These are phyloP conservation scores for Glyptemys insculpta DNA, from an alignment of 2,797 vertebrate genomes.

Conservation along the genomic window DNA sequence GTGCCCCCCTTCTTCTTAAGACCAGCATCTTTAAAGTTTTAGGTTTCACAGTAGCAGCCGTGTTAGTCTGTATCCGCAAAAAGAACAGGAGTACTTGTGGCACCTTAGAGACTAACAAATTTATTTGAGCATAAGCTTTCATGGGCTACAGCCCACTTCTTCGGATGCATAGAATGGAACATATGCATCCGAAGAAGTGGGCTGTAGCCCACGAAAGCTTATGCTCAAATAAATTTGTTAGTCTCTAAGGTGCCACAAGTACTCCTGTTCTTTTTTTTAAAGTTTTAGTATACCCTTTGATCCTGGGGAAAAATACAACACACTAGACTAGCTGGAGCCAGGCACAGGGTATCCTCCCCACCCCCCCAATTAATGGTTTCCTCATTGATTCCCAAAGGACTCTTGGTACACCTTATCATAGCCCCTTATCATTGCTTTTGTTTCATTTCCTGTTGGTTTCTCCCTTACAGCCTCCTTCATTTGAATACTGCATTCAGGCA, in stretches of 20 bases:
- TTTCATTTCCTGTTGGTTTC: neutral
- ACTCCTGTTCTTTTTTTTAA: too few relatives aligned
- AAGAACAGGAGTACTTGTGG: too few relatives aligned
- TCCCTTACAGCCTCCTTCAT: neutral
- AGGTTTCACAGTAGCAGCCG: neutral
- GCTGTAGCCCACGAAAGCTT: too few relatives aligned
- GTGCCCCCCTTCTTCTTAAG: too few relatives aligned
- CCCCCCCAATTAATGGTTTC: neutral
- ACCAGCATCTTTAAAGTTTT: neutral
- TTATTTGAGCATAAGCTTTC: too few relatives aligned
- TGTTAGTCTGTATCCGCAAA: too few relatives aligned
- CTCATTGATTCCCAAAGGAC: neutral
- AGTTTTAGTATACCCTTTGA: neutral
- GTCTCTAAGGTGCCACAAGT: too few relatives aligned
- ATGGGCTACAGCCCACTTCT: too few relatives aligned
- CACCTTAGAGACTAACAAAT: too few relatives aligned
- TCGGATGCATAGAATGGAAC: too few relatives aligned
- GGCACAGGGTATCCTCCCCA: neutral
- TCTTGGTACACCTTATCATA: neutral
- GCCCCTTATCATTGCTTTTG: neutral
- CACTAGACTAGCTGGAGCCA: neutral
- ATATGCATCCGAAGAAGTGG: too few relatives aligned
- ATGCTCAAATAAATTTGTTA: too few relatives aligned
- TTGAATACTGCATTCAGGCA: neutral
- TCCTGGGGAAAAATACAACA: neutral